A percentile compares a stretch with the other conserved stretches of the same genome.
Conservation (phyloP, 2,113 vertebrate genomes). For the Rhipidura dahli region DNA sequence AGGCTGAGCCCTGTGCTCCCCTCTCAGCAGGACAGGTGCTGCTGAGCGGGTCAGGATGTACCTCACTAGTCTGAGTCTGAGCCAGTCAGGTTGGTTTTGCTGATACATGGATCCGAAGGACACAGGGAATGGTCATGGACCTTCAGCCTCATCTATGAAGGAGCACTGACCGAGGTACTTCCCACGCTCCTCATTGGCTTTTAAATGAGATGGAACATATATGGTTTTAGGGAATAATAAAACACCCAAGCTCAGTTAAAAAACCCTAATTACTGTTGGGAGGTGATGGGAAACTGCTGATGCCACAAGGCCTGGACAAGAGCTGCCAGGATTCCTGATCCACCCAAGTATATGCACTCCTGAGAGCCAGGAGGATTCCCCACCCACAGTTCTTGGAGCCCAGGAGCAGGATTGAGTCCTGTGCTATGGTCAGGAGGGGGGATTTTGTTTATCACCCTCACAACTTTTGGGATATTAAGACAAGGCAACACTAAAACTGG, state of each 20-base stretch:
- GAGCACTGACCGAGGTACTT: background rate
- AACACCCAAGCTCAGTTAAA: background rate
- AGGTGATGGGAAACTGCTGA: background rate
- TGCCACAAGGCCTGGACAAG: background rate
- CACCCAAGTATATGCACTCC: background rate
- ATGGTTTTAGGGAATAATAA: background rate
- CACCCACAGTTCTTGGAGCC: background rate
- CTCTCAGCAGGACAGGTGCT: background rate
- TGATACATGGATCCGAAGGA: background rate
- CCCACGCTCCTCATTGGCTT: background rate
- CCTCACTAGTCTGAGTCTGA: background rate
- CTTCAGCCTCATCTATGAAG: background rate
- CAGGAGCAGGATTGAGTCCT: background rate
- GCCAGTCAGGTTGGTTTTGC: background rate
- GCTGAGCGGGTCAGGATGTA: fast-evolving
- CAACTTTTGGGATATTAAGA: background rate
- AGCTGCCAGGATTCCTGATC: background rate
- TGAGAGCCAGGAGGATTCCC: background rate
- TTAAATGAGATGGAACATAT: background rate
- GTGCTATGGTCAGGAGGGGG: background rate
- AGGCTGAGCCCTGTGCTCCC: background rate
- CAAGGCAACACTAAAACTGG: background rate
- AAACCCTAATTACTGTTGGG: background rate
- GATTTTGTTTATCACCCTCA: background rate
- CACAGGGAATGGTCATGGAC: background rate